phyloP scores from a whole-genome alignment of 2,797 vertebrate genomes.

The Pangasius sanitwongsei region DNA sequence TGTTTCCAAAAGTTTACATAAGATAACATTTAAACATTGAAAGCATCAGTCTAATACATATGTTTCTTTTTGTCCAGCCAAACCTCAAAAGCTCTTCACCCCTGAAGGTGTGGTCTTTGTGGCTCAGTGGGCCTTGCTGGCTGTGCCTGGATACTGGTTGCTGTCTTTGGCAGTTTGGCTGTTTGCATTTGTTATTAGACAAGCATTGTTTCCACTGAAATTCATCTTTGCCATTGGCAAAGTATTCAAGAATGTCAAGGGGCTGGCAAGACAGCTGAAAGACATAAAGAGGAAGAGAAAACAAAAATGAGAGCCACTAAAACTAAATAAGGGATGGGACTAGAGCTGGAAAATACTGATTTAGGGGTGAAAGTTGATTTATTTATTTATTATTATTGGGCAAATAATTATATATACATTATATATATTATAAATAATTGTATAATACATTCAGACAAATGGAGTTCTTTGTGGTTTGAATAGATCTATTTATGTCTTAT shows the following conservation, averaged over 20 bases:
- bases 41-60: background rate
- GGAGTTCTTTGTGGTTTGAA: background rate
- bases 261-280: conserved; percentile 66
- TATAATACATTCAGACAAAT: background rate
- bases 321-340: background rate
- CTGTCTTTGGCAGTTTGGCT: conserved; percentile 64
- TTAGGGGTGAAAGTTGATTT: background rate
- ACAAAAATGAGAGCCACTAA: conserved; percentile 25
- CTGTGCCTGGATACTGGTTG: conserved; percentile 71
- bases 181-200: conserved; percentile 61
- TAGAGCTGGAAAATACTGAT: background rate
- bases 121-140: conserved; percentile 67
- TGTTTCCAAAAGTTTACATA: background rate
- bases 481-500: background rate
- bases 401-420: no score
- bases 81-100: conserved; percentile 60
- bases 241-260: conserved; percentile 58
- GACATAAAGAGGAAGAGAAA: conserved; percentile 67
- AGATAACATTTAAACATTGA: background rate
- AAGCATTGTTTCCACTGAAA: conserved; percentile 69
- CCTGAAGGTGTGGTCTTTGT: conserved; percentile 70
- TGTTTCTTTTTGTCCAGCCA: conserved; percentile 50
- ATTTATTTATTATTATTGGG: background rate
- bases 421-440: no score
- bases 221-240: conserved; percentile 56